These are phyloP conservation scores for Cerastis leucographa DNA, from an alignment of 2,888 invertebrate genomes.

Conservation along the genomic window DNA sequence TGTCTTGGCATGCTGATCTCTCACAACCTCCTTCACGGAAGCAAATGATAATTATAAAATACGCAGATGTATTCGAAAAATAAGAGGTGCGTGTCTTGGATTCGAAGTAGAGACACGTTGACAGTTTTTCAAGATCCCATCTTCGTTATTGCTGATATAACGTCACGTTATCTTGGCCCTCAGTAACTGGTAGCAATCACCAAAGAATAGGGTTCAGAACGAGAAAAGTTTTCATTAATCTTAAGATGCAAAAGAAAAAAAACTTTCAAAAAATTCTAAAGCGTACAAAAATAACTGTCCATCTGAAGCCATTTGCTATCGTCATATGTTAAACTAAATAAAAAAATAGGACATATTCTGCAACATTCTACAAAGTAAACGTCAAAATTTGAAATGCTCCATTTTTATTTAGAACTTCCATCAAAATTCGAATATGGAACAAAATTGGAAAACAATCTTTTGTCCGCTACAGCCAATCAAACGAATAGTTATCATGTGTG, in stretches of 20 bases:
- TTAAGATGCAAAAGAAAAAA: not conserved
- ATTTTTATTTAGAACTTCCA: slow-evolving; percentile 36
- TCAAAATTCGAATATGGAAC: slow-evolving; percentile 50
- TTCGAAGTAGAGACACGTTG: too few relatives aligned
- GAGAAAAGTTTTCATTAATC: not conserved
- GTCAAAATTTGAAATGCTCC: not conserved
- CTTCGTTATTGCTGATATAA: not conserved
- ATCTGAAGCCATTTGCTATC: not conserved
- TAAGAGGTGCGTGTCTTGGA: too few relatives aligned
- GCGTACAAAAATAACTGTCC: not conserved
- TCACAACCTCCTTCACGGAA: too few relatives aligned
- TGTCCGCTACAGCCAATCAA: slow-evolving; percentile 41
- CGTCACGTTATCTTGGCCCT: too few relatives aligned
- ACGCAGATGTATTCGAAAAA: too few relatives aligned
- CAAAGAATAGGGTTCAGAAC: not conserved
- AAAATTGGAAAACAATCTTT: slow-evolving; percentile 38
- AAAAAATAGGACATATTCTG: not conserved
- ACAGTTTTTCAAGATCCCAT: not conserved
- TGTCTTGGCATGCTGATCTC: too few relatives aligned
- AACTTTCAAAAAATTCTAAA: not conserved
- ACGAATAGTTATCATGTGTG: slow-evolving; percentile 22
- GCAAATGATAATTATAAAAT: too few relatives aligned
- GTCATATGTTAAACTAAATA: not conserved
- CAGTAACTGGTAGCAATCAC: too few relatives aligned
- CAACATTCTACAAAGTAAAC: not conserved